phyloP scores from a whole-genome alignment of 2,113 vertebrate genomes.

The Capreolus pygargus region DNA sequence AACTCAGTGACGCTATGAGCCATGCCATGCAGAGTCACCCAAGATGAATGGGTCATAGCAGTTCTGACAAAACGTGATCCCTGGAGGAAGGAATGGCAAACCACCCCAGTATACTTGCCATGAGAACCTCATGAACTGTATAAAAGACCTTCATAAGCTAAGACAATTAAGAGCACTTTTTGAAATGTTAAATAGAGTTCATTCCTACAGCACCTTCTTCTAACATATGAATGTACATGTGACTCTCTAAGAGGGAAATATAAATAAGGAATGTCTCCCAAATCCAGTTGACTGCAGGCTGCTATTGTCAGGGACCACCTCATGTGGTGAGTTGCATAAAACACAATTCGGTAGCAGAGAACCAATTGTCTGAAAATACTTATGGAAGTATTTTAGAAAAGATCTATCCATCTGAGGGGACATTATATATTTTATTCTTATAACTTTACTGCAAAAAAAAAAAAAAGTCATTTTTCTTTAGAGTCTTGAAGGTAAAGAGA shows the following conservation, averaged over 20 bases:
- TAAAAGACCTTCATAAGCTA: neutral
- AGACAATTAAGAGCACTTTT: neutral
- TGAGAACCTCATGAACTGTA: neutral
- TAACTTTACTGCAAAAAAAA: neutral
- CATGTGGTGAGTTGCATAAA: neutral
- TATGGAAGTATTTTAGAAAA: neutral
- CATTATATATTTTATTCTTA: neutral
- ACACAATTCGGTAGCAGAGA: neutral
- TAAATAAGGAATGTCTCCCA: neutral
- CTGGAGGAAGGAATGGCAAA: neutral
- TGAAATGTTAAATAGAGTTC: neutral
- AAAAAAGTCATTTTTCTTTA: neutral
- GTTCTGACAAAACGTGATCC: neutral
- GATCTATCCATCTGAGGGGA: neutral
- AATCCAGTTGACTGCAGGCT: neutral
- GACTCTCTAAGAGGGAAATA: neutral
- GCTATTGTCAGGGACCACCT: neutral
- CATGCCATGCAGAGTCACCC: neutral
- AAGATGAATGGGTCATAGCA: neutral
- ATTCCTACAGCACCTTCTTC: neutral
- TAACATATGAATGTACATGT: neutral
- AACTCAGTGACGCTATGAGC: neutral
- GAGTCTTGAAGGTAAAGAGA: neutral
- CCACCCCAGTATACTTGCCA: neutral
- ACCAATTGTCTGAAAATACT: neutral